A percentile compares a stretch with the other conserved stretches of the same genome.
Evolutionary conservation across 2,113 vertebrate genomes (phyloP).

Genomic region (Chaenocephalus aceratus): DNA sequence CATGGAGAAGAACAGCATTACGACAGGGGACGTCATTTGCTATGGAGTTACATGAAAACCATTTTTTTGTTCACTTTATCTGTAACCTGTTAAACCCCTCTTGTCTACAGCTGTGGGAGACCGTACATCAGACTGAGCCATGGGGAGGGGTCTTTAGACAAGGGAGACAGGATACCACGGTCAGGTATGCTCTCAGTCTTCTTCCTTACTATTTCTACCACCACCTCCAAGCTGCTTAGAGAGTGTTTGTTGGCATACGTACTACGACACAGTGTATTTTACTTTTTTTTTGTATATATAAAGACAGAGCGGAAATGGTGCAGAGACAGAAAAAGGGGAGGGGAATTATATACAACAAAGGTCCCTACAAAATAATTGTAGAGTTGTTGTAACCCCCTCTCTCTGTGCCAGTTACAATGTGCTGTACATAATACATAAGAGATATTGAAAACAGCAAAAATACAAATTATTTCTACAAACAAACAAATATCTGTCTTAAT

Average conservation of each 20-base stretch:
- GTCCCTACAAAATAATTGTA: too few species aligned
- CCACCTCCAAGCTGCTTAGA: background rate
- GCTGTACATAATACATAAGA: background rate
- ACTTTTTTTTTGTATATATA: too few species aligned
- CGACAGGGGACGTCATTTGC: background rate
- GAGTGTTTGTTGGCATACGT: background rate
- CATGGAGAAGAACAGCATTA: background rate
- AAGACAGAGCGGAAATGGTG: too few species aligned
- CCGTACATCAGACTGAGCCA: constrained; percentile 88
- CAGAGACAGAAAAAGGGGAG: too few species aligned
- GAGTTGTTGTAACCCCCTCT: too few species aligned
- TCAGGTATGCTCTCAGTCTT: constrained; percentile 82
- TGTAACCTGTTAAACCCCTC: constrained; percentile 23
- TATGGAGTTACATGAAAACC: constrained; percentile 2
- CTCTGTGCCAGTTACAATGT: too few species aligned
- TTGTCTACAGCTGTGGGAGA: constrained; percentile 89
- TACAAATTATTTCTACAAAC: constrained; percentile 3
- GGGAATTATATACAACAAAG: background rate
- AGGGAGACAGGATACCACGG: constrained; percentile 83
- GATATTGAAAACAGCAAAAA: background rate
- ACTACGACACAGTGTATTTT: background rate
- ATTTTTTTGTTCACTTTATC: constrained; percentile 8
- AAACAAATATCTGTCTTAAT: background rate
- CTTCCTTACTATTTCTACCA: background rate
- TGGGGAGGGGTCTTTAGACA: constrained; percentile 84